Conservation (phyloP, 2,888 invertebrate genomes). For the Leptopilina syphax region DNA sequence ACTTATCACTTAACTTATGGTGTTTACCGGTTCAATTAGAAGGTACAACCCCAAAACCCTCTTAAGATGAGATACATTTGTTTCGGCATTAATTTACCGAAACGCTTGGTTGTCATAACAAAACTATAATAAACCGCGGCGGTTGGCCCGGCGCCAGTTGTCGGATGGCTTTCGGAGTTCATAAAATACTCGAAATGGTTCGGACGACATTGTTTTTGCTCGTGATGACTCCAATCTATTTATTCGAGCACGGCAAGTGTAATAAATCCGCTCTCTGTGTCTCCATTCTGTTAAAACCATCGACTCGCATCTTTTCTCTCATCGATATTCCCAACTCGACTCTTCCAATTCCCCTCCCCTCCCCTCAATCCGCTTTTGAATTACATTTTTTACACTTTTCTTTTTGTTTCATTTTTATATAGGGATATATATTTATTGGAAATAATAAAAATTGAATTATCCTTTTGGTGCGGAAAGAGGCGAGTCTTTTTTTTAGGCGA, state of each 20-base stretch:
- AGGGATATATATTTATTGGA: no score
- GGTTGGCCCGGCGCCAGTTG: slow-evolving; percentile 60
- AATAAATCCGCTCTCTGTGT: slow-evolving; percentile 40
- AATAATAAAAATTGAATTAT: no score
- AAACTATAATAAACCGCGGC: slow-evolving; percentile 75
- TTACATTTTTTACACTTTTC: slow-evolving; percentile 28
- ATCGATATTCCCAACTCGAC: slow-evolving; percentile 38
- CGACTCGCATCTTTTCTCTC: slow-evolving; percentile 21
- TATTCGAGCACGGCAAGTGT: slow-evolving; percentile 38
- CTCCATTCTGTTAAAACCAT: slow-evolving; percentile 29
- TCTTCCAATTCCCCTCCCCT: slow-evolving; percentile 1
- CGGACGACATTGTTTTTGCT: slow-evolving; percentile 42
- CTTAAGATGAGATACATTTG: slow-evolving; percentile 72
- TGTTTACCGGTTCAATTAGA: slow-evolving; percentile 77
- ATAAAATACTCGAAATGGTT: slow-evolving; percentile 67
- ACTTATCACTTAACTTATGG: slow-evolving; percentile 74
- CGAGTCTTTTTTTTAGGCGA: no score
- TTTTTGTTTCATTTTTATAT: not conserved
- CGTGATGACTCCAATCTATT: slow-evolving; percentile 40
- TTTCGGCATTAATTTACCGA: slow-evolving; percentile 76
- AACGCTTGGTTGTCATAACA: slow-evolving; percentile 75
- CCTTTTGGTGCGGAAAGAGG: no score
- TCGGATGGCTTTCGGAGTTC: slow-evolving; percentile 53
- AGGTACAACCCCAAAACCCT: slow-evolving; percentile 62
- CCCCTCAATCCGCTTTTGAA: not conserved